These are phyloP conservation scores for human DNA, from an alignment of 2,113 vertebrate species.

Conservation along the genomic window DNA sequence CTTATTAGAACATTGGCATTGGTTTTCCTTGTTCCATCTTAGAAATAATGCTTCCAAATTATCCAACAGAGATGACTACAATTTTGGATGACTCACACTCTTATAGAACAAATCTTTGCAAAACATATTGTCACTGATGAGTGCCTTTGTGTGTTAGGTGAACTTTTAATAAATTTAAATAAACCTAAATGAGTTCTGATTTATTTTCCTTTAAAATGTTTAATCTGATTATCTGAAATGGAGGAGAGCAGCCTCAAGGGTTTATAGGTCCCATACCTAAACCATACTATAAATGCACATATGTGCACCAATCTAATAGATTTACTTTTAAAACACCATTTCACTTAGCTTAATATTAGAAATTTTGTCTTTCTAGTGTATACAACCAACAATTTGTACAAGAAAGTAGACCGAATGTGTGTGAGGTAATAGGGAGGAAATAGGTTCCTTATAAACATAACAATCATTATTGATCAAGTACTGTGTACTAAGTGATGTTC, in stretches of 20 bases:
- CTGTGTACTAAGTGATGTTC: neutral
- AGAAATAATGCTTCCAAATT: neutral
- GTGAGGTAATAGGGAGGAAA: neutral
- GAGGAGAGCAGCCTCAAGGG: fast-evolving
- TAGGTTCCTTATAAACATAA: neutral
- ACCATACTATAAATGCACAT: neutral
- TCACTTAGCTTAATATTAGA: neutral
- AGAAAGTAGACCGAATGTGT: neutral
- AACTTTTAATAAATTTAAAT: neutral
- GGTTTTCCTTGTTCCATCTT: neutral
- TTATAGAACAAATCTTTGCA: neutral
- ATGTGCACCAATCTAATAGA: neutral
- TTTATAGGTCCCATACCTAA: neutral
- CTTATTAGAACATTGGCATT: neutral
- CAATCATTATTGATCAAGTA: neutral
- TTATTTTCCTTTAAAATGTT: neutral
- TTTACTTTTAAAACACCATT: neutral
- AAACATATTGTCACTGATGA: neutral
- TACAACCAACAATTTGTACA: neutral
- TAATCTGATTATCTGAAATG: slow-evolving; percentile 8
- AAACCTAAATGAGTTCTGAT: neutral
- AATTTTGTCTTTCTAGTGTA: neutral
- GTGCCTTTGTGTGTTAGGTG: neutral
- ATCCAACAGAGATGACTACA: neutral
- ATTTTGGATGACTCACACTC: neutral